Base-by-base conservation (phyloP, 2,888 invertebrate genomes). In the Matsumyia berberina region DNA sequence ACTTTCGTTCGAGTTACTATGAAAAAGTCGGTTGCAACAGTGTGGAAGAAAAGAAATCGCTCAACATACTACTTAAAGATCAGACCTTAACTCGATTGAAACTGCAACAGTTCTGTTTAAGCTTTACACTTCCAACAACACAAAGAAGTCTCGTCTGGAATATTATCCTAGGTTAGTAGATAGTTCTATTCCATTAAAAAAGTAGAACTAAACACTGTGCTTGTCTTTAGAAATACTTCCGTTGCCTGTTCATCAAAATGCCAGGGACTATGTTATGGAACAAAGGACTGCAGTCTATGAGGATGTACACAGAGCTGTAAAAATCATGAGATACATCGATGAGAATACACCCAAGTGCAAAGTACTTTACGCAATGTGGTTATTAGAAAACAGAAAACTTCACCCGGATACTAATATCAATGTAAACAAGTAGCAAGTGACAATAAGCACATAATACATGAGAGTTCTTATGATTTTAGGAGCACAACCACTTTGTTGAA, bases 21-120 rank as follows among this genome's bases (percentile, higher is more conserved):
- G 96, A 96, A 91, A 96, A 96, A 92, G 97, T 97, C 9, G 97
- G 97, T 39, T 97, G 97, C 91, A 94, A 96, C 86, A 96, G 96
- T 87, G 96, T 97, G 0, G 97, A 97, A 91, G 97, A 97, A 89
- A 97, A 97, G 91, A 97, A 96, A 92, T 97, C 97, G 0, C 92
- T 98, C 46, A 97, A 98, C 92, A 97, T 97, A 88, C 92, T 98
- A 9, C 92, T 98, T 88, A 97, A 97, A 89, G 97, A 98, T 87
- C 96, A 95, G 88, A 95, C 95, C 11, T 93, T 96, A 91, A 97
- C 97, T 89, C 94, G 94, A 89, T 93, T 94, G 6, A 97, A 97
- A 91, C 90, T 98, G 31, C 95, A 95, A 88, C 96, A 97, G 89
- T 98, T 97, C 90, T 96, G 97, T 88, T 92, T 97, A 67, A 93